Conservation (phyloP, 2,113 vertebrate species). For the Polyodon spathula region DNA sequence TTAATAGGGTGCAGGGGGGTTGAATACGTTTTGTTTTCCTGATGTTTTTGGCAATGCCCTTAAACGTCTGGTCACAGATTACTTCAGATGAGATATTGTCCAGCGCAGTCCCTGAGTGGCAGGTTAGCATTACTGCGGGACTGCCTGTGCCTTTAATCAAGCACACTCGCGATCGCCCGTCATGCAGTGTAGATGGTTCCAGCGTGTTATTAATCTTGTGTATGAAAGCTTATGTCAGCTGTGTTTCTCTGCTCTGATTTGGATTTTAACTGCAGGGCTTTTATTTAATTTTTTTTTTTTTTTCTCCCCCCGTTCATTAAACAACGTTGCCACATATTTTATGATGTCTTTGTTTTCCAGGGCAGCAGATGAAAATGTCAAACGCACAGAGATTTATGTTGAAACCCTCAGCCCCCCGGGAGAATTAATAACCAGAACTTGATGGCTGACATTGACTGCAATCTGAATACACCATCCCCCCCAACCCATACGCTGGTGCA, state of each 20-base stretch:
- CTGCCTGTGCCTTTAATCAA: background rate
- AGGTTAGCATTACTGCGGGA: too few relatives aligned
- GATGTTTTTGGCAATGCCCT: too few relatives aligned
- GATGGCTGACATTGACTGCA: background rate
- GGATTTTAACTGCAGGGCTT: slow-evolving; percentile 1
- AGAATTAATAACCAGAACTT: slow-evolving; percentile 3
- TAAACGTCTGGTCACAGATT: too few relatives aligned
- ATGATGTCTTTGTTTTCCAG: slow-evolving; percentile 13
- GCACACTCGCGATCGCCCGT: background rate
- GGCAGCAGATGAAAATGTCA: slow-evolving; percentile 16
- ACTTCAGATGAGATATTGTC: too few relatives aligned
- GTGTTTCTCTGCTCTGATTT: background rate
- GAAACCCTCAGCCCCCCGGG: slow-evolving; percentile 1
- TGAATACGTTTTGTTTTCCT: too few relatives aligned
- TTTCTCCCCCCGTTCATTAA: slow-evolving; percentile 22
- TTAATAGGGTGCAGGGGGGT: too few relatives aligned
- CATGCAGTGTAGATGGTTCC: background rate
- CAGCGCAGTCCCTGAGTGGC: too few relatives aligned
- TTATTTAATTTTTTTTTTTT: slow-evolving; percentile 30
- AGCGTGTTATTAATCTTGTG: background rate
- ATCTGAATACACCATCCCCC: background rate
- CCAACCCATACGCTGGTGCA: background rate
- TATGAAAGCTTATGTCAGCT: background rate
- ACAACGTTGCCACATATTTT: slow-evolving; percentile 5
- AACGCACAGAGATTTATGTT: slow-evolving; percentile 10